phyloP scores from a whole-genome alignment of 2,113 vertebrate species.

The Desmodus rotundus region DNA sequence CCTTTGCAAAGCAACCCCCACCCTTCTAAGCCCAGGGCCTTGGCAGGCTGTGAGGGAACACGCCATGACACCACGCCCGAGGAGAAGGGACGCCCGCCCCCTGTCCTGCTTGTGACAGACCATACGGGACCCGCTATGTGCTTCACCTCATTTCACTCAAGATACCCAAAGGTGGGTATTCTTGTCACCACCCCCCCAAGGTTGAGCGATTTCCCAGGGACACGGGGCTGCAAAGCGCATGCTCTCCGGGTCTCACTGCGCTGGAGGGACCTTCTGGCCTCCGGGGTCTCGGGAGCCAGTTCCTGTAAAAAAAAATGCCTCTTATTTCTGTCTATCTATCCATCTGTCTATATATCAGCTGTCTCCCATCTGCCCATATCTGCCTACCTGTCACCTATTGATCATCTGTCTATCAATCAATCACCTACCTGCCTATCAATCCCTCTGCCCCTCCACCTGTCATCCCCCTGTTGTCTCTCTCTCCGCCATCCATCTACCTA shows the following conservation, averaged over 20 bases:
- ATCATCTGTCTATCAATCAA: too few species aligned
- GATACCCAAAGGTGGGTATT: background rate
- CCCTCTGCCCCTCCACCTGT: too few species aligned
- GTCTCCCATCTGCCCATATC: background rate
- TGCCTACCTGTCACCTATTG: too few species aligned
- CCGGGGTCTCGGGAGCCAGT: accelerated
- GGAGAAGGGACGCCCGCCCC: background rate
- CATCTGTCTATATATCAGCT: background rate
- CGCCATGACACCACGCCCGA: background rate
- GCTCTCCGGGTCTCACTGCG: background rate
- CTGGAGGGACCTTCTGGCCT: background rate
- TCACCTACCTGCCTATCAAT: too few species aligned
- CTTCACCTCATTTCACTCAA: background rate
- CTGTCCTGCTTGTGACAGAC: background rate
- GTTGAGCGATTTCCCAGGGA: background rate
- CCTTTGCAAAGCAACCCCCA: background rate
- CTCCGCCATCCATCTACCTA: too few species aligned
- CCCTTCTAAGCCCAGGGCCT: background rate
- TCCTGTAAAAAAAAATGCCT: background rate
- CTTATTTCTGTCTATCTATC: background rate
- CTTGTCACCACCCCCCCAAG: background rate
- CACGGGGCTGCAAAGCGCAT: background rate
- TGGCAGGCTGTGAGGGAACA: background rate
- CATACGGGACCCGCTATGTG: background rate
- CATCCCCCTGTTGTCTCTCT: too few species aligned